Conservation (phyloP, 2,888 invertebrate genomes). For the Drosophila kuntzei region DNA sequence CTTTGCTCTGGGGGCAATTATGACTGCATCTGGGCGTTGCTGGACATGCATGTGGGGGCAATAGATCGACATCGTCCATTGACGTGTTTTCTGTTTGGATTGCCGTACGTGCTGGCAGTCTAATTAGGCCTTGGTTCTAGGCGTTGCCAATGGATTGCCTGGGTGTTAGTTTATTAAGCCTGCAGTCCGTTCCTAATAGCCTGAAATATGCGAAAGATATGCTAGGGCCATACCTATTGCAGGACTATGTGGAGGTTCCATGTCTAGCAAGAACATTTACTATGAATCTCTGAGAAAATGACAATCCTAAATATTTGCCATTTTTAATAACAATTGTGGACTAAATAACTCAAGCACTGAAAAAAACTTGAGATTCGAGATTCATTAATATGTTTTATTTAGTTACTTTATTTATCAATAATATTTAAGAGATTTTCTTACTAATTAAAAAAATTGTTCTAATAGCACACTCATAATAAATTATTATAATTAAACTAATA, state of each 20-base stretch:
- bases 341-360: too few relatives aligned
- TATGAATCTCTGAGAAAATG: not conserved
- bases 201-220: constrained; percentile 61
- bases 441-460: too few relatives aligned
- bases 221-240: constrained; percentile 10
- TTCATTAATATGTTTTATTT: not conserved
- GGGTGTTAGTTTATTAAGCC: constrained; percentile 78
- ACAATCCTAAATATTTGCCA: not conserved
- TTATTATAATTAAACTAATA: too few relatives aligned
- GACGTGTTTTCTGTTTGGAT: constrained; percentile 70
- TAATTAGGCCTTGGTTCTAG: constrained; percentile 61
- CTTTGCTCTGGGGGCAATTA: constrained; percentile 59
- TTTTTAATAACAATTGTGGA: too few relatives aligned
- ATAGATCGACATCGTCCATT: constrained; percentile 68
- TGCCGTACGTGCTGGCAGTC: constrained; percentile 76
- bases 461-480: too few relatives aligned
- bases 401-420: too few relatives aligned
- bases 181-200: constrained; percentile 60
- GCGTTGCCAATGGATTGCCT: constrained; percentile 51
- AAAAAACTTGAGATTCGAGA: too few relatives aligned
- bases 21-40: constrained; percentile 76
- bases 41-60: constrained; percentile 77
- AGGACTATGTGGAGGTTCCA: constrained; percentile 31
- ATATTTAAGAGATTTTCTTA: too few relatives aligned
- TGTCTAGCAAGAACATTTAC: not conserved